phyloP scores from a whole-genome alignment of 2,888 invertebrate species.

The Sesia bembeciformis region DNA sequence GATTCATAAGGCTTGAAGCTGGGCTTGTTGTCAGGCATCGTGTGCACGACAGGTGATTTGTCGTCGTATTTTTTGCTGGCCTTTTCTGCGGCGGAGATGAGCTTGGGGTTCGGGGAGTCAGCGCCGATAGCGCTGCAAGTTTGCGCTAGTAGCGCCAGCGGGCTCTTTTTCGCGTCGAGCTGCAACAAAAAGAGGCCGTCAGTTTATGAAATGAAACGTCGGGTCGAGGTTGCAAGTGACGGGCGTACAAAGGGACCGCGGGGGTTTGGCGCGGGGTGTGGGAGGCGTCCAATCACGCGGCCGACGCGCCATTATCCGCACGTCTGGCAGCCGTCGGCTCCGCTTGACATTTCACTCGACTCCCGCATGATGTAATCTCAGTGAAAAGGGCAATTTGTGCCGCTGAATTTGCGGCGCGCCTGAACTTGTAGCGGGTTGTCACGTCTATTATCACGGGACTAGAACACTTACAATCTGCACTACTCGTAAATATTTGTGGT shows the following conservation, averaged over 20 bases:
- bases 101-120: slow-evolving; percentile 86
- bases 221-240: slow-evolving; percentile 66
- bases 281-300: slow-evolving; percentile 70
- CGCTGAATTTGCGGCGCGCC: slow-evolving; percentile 71
- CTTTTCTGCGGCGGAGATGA: slow-evolving; percentile 83
- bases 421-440: slow-evolving; percentile 64
- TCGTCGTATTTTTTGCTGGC: slow-evolving; percentile 78
- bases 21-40: slow-evolving; percentile 70
- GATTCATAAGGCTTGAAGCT: slow-evolving; percentile 87
- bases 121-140: slow-evolving; percentile 98
- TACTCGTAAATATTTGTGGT: background rate
- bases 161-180: slow-evolving; percentile 98
- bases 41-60: slow-evolving; percentile 73
- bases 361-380: slow-evolving; percentile 75
- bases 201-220: slow-evolving; percentile 70
- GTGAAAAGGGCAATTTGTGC: slow-evolving; percentile 75
- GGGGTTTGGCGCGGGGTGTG: slow-evolving; percentile 27
- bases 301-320: slow-evolving; percentile 74
- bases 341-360: slow-evolving; percentile 75
- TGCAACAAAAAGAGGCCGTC: slow-evolving; percentile 76
- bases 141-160: slow-evolving; percentile 94
- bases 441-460: slow-evolving; percentile 54
- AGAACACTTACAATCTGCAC: slow-evolving; percentile 1
- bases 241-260: slow-evolving; percentile 64
- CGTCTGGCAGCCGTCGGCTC: slow-evolving; percentile 73